Base-by-base conservation (phyloP, 2,113 vertebrate species). In the Pyxicephalus adspersus region DNA sequence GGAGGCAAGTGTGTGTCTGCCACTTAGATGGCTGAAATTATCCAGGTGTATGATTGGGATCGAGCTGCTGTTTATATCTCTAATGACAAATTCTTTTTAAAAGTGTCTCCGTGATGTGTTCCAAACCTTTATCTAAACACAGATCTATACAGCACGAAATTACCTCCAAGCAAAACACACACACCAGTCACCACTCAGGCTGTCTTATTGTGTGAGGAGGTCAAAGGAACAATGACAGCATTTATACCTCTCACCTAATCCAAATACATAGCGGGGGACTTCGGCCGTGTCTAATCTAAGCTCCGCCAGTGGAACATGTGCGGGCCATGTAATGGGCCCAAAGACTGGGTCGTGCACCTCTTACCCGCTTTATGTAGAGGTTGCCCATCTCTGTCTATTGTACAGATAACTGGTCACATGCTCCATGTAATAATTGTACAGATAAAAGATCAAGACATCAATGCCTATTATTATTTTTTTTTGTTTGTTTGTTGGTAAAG, bases 31-130 rank as follows among this genome's bases (percentile, higher is more conserved):
- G 23, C 45, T 81, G 78, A 60, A 81, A 81, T 81, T 81, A 81
- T 64, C 78, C 78, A 72, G 78, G 67, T 81, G 67, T 72, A 81
- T 81, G 78, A 81, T 81, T 81, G 78, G 78, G 78, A 81, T 81
- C 78, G 78, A 72, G 67, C 68, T 26, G 78, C 67, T 81, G 78
- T 81, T 81, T 73, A 81, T 81, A 72, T 81, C 78, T 81, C 68
- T 81, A 81, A 81, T 81, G 78, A 81, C 78, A 81, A 81, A 81
- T 81, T 81, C 78, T 81, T 81, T 81, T 64, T 81, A 50, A 73
- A 80, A 81, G 78, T 81, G 67, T 81, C 67, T 64, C 38, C 11
- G 68, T 58, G 78, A 81, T 60, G 68, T 64, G 67, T 68, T 72
- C 67, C 78, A 72, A 81, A 81, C 25, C 67, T 64, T 73, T 73